A percentile compares a stretch with the other conserved stretches of the same genome.
These are phyloP conservation scores for Poecile atricapillus DNA, from an alignment of 2,113 vertebrate genomes.

Conservation along the genomic window DNA sequence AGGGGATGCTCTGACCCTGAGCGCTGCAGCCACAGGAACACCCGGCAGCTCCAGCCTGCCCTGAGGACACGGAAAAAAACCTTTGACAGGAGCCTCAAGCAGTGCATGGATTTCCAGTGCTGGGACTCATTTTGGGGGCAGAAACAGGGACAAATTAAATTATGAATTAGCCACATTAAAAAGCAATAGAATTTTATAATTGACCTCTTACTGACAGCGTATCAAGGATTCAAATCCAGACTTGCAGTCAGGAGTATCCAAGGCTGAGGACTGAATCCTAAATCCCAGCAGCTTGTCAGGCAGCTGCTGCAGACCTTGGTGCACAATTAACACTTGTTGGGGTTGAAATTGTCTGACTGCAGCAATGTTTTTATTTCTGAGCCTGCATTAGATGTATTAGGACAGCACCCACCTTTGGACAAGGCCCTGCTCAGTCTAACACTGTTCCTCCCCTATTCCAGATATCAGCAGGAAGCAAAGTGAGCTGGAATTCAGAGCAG, in stretches of 20 bases:
- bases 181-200: not conserved
- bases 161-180: not conserved
- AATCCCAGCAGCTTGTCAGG: not conserved
- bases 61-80: not conserved
- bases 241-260: not conserved
- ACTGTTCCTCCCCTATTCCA: not conserved
- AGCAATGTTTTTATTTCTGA: not conserved
- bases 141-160: not conserved
- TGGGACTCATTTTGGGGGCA: not conserved
- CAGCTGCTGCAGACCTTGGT: not conserved
- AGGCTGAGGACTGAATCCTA: not conserved
- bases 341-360: not conserved
- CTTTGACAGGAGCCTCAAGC: not conserved
- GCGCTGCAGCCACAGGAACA: not conserved
- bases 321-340: not conserved
- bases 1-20: not conserved
- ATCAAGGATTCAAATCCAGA: not conserved
- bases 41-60: not conserved
- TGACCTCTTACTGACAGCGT: not conserved
- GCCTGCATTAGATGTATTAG: not conserved
- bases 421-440: not conserved
- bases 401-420: not conserved
- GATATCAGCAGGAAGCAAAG: not conserved
- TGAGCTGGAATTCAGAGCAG: not conserved
- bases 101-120: not conserved